Percentiles rank a stretch among this genome's conserved stretches.
Conservation (phyloP, 2,888 invertebrate genomes). For the Leucophenga maculata region DNA sequence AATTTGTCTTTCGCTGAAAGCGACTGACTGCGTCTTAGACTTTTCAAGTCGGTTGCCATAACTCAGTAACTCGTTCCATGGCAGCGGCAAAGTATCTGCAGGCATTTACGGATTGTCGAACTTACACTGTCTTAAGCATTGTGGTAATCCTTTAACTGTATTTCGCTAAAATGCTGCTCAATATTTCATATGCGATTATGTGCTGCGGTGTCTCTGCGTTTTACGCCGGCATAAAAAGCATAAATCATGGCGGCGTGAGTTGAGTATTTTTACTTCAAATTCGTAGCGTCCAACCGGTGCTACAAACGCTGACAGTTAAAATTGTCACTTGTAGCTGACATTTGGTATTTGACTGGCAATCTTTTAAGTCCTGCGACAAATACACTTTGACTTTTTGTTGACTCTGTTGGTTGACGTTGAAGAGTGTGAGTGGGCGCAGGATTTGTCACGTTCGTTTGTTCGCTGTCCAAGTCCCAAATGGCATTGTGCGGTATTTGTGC, state of each 20-base stretch:
- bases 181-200: slow-evolving; percentile 34
- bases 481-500: background rate
- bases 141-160: slow-evolving; percentile 20
- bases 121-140: background rate
- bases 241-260: background rate
- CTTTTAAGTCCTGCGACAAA: slow-evolving; percentile 63
- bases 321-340: slow-evolving; percentile 45
- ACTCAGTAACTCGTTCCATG: background rate
- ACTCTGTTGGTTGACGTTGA: background rate
- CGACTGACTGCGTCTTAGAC: background rate
- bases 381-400: slow-evolving; percentile 50
- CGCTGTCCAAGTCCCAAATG: background rate
- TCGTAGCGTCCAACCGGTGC: slow-evolving; percentile 5
- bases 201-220: background rate
- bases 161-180: slow-evolving; percentile 28
- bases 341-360: slow-evolving; percentile 56
- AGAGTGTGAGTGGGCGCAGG: background rate
- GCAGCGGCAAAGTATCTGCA: background rate
- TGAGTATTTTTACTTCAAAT: background rate
- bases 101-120: background rate
- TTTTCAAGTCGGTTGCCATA: background rate
- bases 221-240: background rate
- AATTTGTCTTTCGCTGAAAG: background rate
- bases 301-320: slow-evolving; percentile 38
- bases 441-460: background rate